These are phyloP conservation scores for Sinella curviseta DNA, from an alignment of 1,140 invertebrate genomes.

Conservation along the genomic window DNA sequence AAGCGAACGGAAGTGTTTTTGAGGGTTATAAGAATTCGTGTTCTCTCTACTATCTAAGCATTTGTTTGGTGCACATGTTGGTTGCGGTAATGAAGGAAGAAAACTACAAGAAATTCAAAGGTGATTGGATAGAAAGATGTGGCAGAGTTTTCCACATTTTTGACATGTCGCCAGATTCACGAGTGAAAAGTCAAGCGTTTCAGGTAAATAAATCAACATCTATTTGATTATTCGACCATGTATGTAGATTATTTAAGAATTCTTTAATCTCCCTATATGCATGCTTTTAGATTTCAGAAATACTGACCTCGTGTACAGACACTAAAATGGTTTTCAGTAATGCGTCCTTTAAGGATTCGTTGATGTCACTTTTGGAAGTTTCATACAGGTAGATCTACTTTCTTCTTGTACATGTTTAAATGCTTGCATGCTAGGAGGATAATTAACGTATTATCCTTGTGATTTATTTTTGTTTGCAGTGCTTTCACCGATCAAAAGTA, in stretches of 20 bases:
- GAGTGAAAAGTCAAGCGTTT: conserved; percentile 32
- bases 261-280: too few species aligned
- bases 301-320: not conserved
- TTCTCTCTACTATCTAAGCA: not conserved
- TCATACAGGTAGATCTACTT: not conserved
- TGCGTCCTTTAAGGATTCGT: not conserved
- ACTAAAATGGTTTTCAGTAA: not conserved
- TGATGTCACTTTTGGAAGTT: not conserved
- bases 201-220: too few species aligned
- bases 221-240: not conserved
- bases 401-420: not conserved
- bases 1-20: not conserved
- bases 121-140: conserved; percentile 35
- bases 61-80: not conserved
- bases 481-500: not conserved
- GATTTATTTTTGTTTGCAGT: not conserved
- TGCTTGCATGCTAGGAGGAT: not conserved
- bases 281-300: not conserved
- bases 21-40: not conserved
- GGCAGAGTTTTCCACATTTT: conserved; percentile 17
- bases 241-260: too few species aligned
- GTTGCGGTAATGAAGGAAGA: not conserved
- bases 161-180: conserved; percentile 18
- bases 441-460: too few species aligned
- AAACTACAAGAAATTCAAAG: conserved; percentile 4